These are phyloP conservation scores for Parazoanthus swiftii DNA, from an alignment of 92 coral and sea anemone genomes.

Conservation along the genomic window DNA sequence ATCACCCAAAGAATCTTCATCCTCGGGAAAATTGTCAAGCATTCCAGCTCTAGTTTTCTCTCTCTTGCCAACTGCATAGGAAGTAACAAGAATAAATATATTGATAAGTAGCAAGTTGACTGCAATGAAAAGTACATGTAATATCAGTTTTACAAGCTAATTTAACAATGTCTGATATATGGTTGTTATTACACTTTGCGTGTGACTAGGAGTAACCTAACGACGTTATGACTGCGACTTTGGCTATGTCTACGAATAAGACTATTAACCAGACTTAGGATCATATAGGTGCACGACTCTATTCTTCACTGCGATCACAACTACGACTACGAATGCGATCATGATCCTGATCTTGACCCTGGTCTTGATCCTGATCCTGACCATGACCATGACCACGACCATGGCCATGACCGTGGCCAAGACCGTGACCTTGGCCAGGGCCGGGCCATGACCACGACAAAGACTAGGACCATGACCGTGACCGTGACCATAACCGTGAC, in stretches of 20 bases:
- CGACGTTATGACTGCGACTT: not conserved
- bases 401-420: no score
- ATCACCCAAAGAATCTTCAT: no score
- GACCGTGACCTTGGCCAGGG: no score
- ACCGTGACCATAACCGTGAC: no score
- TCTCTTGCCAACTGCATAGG: conserved; percentile 31
- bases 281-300: not conserved
- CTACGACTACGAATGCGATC: not conserved
- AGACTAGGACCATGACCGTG: no score
- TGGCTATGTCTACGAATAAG: not conserved
- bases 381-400: no score
- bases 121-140: not conserved
- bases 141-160: not conserved
- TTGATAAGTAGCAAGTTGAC: not conserved
- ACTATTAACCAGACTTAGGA: not conserved
- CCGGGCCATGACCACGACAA: no score
- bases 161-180: not conserved
- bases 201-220: not conserved
- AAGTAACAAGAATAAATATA: not conserved
- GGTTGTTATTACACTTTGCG: not conserved
- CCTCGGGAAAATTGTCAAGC: conserved; percentile 25
- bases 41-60: conserved; percentile 32
- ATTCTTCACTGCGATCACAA: not conserved
- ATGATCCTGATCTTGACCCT: no score
- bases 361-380: no score